phyloP scores from a whole-genome alignment of 2,113 vertebrate species.

The Melanotaenia duboulayi region DNA sequence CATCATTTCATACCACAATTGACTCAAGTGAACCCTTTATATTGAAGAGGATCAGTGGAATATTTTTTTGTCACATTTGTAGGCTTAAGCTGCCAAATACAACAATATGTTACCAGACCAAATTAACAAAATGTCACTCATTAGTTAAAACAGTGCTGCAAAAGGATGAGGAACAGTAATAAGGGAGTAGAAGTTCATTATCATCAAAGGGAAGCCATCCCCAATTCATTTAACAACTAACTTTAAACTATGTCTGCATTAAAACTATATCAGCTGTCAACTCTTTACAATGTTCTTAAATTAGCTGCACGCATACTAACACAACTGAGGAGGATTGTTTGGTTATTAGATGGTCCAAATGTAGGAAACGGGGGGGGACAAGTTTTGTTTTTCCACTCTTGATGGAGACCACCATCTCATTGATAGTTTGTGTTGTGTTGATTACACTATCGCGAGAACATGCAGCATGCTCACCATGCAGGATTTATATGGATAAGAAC shows the following conservation, averaged over 20 bases:
- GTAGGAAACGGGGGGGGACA: background rate
- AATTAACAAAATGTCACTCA: conserved; percentile 16
- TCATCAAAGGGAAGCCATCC: conserved; percentile 45
- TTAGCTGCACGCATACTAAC: conserved; percentile 59
- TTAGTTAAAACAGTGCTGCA: conserved; percentile 25
- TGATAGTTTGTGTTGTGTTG: conserved; percentile 62
- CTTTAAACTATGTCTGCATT: conserved; percentile 42
- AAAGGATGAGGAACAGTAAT: conserved; percentile 29
- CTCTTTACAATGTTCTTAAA: conserved; percentile 31
- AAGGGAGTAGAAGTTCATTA: conserved; percentile 8
- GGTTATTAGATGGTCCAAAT: conserved; percentile 15
- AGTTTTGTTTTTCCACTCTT: conserved; percentile 33
- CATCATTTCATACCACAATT: conserved; percentile 23
- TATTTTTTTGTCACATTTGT: conserved; percentile 31
- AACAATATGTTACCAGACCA: conserved; percentile 41
- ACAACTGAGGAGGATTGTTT: conserved; percentile 45
- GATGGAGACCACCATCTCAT: conserved; percentile 51
- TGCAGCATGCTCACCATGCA: conserved; percentile 79
- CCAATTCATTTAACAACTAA: conserved; percentile 42
- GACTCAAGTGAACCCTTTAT: conserved; percentile 16
- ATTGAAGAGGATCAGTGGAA: conserved; percentile 36
- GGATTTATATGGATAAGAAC: conserved; percentile 77
- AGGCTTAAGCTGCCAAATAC: conserved; percentile 59
- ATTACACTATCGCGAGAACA: conserved; percentile 70
- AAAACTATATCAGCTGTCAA: conserved; percentile 33